These are phyloP conservation scores for Leucophora obtusa DNA, from an alignment of 2,888 invertebrate genomes.

Conservation along the genomic window DNA sequence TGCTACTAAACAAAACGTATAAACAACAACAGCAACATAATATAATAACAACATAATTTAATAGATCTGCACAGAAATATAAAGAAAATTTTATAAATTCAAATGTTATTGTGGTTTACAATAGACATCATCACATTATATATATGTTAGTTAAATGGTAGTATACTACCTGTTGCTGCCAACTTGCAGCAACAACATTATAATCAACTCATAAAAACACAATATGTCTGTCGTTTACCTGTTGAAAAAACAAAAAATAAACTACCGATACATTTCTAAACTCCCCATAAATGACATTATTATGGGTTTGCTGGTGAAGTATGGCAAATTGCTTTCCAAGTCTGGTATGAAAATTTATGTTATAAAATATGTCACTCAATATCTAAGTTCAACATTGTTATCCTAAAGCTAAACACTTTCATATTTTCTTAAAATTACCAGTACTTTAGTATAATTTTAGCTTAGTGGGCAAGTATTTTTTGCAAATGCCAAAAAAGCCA, in stretches of 20 bases:
- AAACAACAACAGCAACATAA: constrained; percentile 17
- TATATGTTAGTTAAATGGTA: not conserved
- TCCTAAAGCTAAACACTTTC: not conserved
- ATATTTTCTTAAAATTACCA: too few relatives aligned
- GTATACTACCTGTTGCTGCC: not conserved
- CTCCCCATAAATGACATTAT: not conserved
- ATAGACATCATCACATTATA: not conserved
- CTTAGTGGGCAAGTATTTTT: too few relatives aligned
- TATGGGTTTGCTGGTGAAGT: not conserved
- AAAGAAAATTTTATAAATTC: not conserved
- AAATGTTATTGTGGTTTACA: not conserved
- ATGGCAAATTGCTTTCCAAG: constrained; percentile 31
- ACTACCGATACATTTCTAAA: not conserved
- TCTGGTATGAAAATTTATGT: constrained; percentile 35
- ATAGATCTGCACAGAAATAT: not conserved
- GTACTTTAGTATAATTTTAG: too few relatives aligned
- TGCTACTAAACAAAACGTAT: constrained; percentile 15
- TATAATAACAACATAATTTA: constrained; percentile 40
- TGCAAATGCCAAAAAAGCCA: too few relatives aligned
- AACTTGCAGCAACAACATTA: not conserved
- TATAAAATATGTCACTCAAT: not conserved
- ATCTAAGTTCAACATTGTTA: not conserved
- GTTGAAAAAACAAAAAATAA: not conserved
- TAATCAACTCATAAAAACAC: not conserved
- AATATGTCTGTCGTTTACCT: not conserved